Conservation (phyloP, 2,888 invertebrate genomes). For the Apamea epomidion region DNA sequence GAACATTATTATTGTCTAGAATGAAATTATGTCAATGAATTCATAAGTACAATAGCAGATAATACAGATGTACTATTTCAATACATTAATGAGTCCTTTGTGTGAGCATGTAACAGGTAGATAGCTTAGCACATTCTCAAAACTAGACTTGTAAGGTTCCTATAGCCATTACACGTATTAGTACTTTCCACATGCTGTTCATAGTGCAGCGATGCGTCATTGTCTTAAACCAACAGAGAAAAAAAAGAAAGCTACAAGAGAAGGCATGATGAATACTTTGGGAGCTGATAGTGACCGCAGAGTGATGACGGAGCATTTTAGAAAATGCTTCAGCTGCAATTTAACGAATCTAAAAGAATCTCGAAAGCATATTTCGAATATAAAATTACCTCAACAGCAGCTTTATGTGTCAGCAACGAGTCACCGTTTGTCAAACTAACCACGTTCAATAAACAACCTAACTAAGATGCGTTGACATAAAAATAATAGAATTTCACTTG, state of each 20-base stretch:
- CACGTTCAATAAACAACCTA: slow-evolving; percentile 89
- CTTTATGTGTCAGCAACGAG: slow-evolving; percentile 80
- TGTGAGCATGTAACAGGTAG: slow-evolving; percentile 60
- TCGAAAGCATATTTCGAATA: slow-evolving; percentile 55
- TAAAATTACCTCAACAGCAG: slow-evolving; percentile 79
- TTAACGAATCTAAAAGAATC: slow-evolving; percentile 34
- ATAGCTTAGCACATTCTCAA: slow-evolving; percentile 41
- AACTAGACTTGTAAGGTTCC: slow-evolving; percentile 52
- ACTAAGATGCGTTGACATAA: slow-evolving; percentile 73
- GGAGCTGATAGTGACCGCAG: slow-evolving; percentile 24
- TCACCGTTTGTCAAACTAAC: slow-evolving; percentile 85
- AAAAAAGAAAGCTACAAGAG: slow-evolving; percentile 76
- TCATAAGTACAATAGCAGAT: slow-evolving; percentile 41
- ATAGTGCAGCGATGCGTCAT: slow-evolving; percentile 82
- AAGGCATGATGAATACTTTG: slow-evolving; percentile 62
- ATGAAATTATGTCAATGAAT: slow-evolving; percentile 54
- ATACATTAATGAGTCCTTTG: slow-evolving; percentile 49
- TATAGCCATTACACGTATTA: slow-evolving; percentile 45
- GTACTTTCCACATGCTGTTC: slow-evolving; percentile 67
- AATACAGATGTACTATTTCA: slow-evolving; percentile 42
- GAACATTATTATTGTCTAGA: slow-evolving; percentile 20
- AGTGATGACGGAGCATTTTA: slow-evolving; percentile 45
- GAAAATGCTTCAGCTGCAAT: slow-evolving; percentile 18
- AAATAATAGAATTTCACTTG: slow-evolving; percentile 71
- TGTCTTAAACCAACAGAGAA: slow-evolving; percentile 71